Evolutionary conservation across 2,113 vertebrate genomes (phyloP).

Genomic region (Erythrocercus mccallii): DNA sequence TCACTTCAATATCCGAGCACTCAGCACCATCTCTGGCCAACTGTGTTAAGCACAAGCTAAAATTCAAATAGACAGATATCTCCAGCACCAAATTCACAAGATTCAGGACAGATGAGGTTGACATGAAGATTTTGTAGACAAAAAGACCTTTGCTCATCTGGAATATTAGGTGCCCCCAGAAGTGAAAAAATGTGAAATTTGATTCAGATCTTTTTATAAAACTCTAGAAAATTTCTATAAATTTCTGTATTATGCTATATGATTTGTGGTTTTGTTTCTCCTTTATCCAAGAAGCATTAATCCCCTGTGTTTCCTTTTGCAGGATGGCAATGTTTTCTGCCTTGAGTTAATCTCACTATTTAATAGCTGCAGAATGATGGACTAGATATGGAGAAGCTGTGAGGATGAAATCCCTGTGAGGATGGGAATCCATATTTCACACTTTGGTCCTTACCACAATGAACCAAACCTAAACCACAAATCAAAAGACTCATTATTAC

Average conservation of each 20-base stretch:
- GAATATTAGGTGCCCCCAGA: not conserved
- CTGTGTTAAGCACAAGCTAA: slow-evolving; percentile 27
- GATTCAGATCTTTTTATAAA: not conserved
- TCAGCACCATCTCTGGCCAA: slow-evolving; percentile 64
- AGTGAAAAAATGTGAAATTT: not conserved
- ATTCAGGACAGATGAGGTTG: not conserved
- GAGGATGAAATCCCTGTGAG: not conserved
- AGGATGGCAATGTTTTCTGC: not conserved
- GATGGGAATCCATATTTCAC: not conserved
- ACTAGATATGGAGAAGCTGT: not conserved
- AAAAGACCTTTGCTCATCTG: not conserved
- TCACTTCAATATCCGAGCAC: slow-evolving; percentile 19
- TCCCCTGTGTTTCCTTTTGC: not conserved
- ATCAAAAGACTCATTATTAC: not conserved
- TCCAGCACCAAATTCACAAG: not conserved
- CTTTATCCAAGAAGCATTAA: not conserved
- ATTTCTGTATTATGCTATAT: not conserved
- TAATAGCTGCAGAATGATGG: not conserved
- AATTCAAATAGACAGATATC: not conserved
- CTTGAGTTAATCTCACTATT: not conserved
- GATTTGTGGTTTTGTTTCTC: not conserved
- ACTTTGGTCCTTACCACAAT: not conserved
- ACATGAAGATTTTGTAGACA: not conserved
- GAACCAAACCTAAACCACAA: not conserved
- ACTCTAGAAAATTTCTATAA: not conserved